Evolutionary conservation across 2,113 vertebrate genomes (phyloP), one percentile per base, ranked within the genome.

Genomic region (Cepphus grylle): DNA sequence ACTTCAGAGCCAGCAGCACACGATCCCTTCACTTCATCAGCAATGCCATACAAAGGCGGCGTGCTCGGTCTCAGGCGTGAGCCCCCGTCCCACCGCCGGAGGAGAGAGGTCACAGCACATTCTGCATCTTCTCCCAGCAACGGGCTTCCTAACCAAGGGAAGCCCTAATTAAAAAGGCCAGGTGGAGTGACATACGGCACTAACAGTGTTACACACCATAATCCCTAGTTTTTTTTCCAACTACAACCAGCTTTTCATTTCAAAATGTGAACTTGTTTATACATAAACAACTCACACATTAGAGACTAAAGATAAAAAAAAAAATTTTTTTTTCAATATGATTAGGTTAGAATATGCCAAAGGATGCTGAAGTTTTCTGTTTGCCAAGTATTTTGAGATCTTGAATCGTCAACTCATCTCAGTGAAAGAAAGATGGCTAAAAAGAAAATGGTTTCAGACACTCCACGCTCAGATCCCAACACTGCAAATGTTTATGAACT

Each of bases 1-100:
- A 78, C 94, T 97, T 71, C 86, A 73, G 97, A 97, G 97, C 96
- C 97, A 98, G 96, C 84, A 96, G 95, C 91, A 71, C 90, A 90
- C 21, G 19, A 55, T 88, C 66, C 72, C 69, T 94, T 92, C 96
- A 96, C 95, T 94, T 96, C 95, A 97, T 96, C 94, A 96, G 86
- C 78, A 42, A 34, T 19, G 79, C 53, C 3, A 19, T 74, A 58
- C 86, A 53, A 85, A 93, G 77, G 72, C 8, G 0, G 45, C 5
- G 1, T 5, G 18, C 27, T 85, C 6, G 6, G 95, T 84, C 81
- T 36, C 70, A 4, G 6, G 40, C 17, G 7, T 4, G n/a, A 93
- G 84, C 63, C 76, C 79, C 78, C 12, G 49, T 67, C 21, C 50
- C 61, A 26, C 55, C 8, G 0, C 65, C 1, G 6, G 70, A 32